These are phyloP conservation scores for Marisa cornuarietis DNA, from an alignment of 1,140 invertebrate species.

Conservation along the genomic window DNA sequence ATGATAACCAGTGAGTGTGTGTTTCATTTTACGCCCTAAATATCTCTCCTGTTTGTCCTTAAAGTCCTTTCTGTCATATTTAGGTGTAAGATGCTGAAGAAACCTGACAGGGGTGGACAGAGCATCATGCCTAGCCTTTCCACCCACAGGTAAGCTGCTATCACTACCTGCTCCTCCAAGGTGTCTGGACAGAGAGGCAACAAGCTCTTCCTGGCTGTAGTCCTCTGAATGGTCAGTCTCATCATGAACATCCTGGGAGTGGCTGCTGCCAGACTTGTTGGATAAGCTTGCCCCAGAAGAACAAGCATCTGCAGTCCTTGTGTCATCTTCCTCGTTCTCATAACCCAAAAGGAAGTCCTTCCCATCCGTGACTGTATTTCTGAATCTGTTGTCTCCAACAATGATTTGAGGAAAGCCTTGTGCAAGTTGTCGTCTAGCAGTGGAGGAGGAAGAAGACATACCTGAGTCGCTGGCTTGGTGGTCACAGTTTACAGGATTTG, in stretches of 20 bases:
- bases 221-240: constrained; percentile 24
- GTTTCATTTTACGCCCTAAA: too few relatives aligned
- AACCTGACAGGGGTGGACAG: too few relatives aligned
- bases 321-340: constrained; percentile 19
- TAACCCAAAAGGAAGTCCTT: neutral
- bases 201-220: constrained; percentile 22
- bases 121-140: too few relatives aligned
- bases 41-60: too few relatives aligned
- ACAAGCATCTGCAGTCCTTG: neutral
- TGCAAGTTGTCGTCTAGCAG: neutral
- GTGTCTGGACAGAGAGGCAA: constrained; percentile 3
- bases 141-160: too few relatives aligned
- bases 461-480: constrained; percentile 1
- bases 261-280: constrained; percentile 2
- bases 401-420: neutral
- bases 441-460: neutral
- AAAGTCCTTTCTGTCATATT: too few relatives aligned
- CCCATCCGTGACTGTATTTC: neutral
- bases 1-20: too few relatives aligned
- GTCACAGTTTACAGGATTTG: neutral
- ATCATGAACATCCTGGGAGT: constrained; percentile 6
- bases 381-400: constrained; percentile 1
- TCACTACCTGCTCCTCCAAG: neutral
- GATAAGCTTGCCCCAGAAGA: neutral
- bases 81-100: too few relatives aligned